A percentile compares a stretch with the other conserved stretches of the same genome.
Conservation (phyloP, 2,888 invertebrate genomes). For the Ligdia adustata region DNA sequence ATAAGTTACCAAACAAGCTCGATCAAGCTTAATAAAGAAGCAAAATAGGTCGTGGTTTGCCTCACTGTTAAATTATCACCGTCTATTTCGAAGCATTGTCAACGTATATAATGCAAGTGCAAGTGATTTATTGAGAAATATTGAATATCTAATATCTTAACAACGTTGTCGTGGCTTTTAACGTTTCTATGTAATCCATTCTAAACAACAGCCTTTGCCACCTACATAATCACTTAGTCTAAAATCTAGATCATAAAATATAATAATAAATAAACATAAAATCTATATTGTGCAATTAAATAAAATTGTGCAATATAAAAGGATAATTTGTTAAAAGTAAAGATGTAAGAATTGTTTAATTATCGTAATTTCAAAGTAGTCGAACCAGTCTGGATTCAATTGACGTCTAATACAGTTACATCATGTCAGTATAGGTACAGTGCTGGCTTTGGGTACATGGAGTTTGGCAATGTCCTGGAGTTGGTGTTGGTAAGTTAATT, state of each 20-base stretch:
- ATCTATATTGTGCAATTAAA: conserved; percentile 1
- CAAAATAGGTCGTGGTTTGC: conserved; percentile 11
- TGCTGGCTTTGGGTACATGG: conserved; percentile 9
- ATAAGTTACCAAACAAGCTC: background rate
- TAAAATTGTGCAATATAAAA: conserved; percentile 5
- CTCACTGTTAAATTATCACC: conserved; percentile 6
- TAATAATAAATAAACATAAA: too few relatives aligned
- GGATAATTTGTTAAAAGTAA: conserved; percentile 16
- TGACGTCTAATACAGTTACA: conserved; percentile 20
- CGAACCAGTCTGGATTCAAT: conserved; percentile 20
- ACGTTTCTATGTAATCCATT: conserved; percentile 11
- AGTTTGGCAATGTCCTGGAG: conserved; percentile 21
- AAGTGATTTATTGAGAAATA: conserved; percentile 25
- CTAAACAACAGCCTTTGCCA: conserved; percentile 10
- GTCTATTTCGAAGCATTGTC: conserved; percentile 10
- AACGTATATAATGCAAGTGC: conserved; percentile 6
- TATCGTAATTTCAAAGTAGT: conserved; percentile 20
- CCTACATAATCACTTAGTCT: background rate
- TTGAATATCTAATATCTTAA: conserved; percentile 23
- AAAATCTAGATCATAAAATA: too few relatives aligned
- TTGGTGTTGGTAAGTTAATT: background rate
- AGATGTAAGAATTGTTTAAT: conserved; percentile 20
- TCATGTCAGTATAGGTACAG: conserved; percentile 10
- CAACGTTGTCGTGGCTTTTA: conserved; percentile 12
- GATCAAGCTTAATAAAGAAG: conserved; percentile 2